Percentiles rank a stretch among this genome's conserved stretches.
phyloP scores from a whole-genome alignment of 2,888 invertebrate genomes.

The Epirrhoe alternata region DNA sequence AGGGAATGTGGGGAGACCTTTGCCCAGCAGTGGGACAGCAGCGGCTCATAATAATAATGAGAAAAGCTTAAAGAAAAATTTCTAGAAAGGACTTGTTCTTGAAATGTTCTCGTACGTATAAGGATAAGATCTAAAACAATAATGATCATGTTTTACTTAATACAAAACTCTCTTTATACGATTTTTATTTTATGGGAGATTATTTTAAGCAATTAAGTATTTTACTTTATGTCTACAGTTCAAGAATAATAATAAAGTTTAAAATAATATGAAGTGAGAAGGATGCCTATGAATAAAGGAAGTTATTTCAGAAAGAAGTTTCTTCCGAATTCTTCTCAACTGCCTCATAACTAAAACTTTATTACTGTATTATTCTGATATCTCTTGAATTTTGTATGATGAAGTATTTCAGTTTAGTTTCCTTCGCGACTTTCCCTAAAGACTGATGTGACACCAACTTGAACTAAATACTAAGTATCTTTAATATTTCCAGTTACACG shows the following conservation, averaged over 20 bases:
- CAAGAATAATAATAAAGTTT: background rate
- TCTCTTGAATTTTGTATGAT: conserved; percentile 16
- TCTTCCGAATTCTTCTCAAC: conserved; percentile 9
- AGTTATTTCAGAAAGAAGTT: conserved; percentile 4
- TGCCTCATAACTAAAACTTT: conserved; percentile 14
- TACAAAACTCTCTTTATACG: too few species aligned
- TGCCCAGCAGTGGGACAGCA: too few species aligned
- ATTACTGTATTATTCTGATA: conserved; percentile 18
- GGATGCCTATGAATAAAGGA: conserved; percentile 13
- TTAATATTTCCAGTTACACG: background rate
- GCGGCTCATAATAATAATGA: too few species aligned
- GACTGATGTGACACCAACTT: conserved; percentile 1
- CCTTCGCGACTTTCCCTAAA: background rate
- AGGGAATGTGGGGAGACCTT: too few species aligned
- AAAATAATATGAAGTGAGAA: conserved; percentile 2
- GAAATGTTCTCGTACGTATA: too few species aligned
- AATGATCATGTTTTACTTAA: too few species aligned
- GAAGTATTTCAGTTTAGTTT: conserved; percentile 6
- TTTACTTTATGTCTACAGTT: background rate
- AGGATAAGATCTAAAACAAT: too few species aligned
- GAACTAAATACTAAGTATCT: background rate
- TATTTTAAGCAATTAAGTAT: background rate
- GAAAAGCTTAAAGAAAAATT: too few species aligned
- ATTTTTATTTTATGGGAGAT: too few species aligned
- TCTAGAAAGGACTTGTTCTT: too few species aligned